These are phyloP conservation scores for Pseudococcus viburni DNA, from an alignment of 2,888 invertebrate genomes.

Conservation along the genomic window DNA sequence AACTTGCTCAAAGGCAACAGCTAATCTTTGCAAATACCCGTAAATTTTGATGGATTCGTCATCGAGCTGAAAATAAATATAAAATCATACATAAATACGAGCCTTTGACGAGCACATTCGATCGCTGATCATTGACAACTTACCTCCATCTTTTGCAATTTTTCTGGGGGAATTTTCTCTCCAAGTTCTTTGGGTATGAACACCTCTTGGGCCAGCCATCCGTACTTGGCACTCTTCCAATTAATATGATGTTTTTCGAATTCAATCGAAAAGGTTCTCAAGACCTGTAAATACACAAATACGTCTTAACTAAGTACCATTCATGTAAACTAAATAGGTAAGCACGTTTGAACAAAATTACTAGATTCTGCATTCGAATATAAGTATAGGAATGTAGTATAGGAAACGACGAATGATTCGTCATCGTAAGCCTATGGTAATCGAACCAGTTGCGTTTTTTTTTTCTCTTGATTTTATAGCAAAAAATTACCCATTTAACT, in stretches of 20 bases:
- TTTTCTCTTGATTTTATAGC: not conserved
- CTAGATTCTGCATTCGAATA: constrained; percentile 40
- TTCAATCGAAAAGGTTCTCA: constrained; percentile 68
- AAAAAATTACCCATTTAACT: constrained; percentile 26
- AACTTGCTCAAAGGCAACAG: constrained; percentile 80
- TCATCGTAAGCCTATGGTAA: constrained; percentile 13
- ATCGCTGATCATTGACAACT: constrained; percentile 50
- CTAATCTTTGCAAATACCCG: constrained; percentile 80
- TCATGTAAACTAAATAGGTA: not conserved
- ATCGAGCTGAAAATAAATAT: constrained; percentile 34
- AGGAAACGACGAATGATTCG: constrained; percentile 6
- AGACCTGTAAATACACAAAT: constrained; percentile 67
- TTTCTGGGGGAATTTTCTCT: constrained; percentile 68
- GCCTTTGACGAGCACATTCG: not conserved
- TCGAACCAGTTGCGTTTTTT: constrained; percentile 43
- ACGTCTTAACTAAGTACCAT: not conserved
- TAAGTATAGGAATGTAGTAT: not conserved
- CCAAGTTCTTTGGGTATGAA: constrained; percentile 69
- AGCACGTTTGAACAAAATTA: not conserved
- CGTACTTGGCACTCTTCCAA: constrained; percentile 69
- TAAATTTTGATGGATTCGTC: constrained; percentile 73
- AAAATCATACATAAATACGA: not conserved
- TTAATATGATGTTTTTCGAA: constrained; percentile 69
- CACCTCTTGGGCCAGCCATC: constrained; percentile 70
- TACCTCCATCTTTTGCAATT: constrained; percentile 69